A percentile compares a stretch with the other conserved stretches of the same genome.
These are phyloP conservation scores for Mustela lutreola DNA, from an alignment of 2,113 vertebrate species.

Conservation along the genomic window DNA sequence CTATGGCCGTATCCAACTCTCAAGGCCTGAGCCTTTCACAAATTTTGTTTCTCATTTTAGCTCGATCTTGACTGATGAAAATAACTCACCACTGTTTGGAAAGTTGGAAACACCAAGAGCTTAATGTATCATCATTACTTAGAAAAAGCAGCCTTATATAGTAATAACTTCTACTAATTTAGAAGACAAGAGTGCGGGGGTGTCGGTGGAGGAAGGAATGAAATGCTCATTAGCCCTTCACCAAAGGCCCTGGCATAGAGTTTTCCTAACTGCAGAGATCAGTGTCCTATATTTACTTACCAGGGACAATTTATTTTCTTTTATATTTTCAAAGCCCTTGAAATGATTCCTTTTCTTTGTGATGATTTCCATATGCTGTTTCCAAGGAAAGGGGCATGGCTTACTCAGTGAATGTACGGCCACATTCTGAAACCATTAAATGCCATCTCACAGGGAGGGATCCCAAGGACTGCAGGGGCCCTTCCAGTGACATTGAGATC, in stretches of 20 bases:
- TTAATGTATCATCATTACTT: slow-evolving; percentile 50
- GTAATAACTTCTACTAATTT: slow-evolving; percentile 51
- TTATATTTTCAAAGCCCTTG: slow-evolving; percentile 72
- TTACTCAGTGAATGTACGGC: background rate
- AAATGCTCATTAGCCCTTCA: background rate
- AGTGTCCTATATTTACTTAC: slow-evolving; percentile 62
- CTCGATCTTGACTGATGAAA: slow-evolving; percentile 58
- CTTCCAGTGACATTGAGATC: background rate
- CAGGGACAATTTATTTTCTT: slow-evolving; percentile 67
- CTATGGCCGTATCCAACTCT: background rate
- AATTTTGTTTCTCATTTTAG: background rate
- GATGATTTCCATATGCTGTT: slow-evolving; percentile 83
- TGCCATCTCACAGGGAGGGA: background rate
- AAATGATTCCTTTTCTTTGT: slow-evolving; percentile 73
- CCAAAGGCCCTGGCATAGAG: background rate
- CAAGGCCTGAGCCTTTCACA: background rate
- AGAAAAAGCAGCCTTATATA: slow-evolving; percentile 63
- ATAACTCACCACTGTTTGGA: slow-evolving; percentile 59
- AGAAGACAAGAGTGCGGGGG: background rate
- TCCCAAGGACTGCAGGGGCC: background rate
- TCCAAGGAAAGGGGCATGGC: slow-evolving; percentile 35
- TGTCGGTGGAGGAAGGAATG: background rate
- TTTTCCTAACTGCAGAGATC: slow-evolving; percentile 38
- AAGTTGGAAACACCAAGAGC: slow-evolving; percentile 27
- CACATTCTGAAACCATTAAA: slow-evolving; percentile 36